These are phyloP conservation scores for Acanthosepion lycidas DNA, from an alignment of 2,888 invertebrate species.

Conservation along the genomic window DNA sequence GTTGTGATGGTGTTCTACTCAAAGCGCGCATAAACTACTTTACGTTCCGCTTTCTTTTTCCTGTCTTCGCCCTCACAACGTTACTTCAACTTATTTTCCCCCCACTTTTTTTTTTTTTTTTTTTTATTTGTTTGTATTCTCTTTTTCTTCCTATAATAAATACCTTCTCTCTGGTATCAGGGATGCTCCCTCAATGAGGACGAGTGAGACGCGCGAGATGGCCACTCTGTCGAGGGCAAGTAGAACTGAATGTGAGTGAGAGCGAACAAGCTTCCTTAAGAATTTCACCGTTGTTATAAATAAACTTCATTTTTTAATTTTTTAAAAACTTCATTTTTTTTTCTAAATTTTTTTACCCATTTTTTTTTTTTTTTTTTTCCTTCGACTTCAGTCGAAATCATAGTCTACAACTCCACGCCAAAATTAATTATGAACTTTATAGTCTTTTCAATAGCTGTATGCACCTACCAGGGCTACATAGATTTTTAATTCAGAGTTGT, in stretches of 20 bases:
- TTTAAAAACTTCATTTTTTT: too few relatives aligned
- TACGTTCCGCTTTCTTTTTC: neutral
- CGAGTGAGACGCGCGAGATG: neutral
- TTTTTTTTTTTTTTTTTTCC: too few relatives aligned
- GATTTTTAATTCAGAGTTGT: too few relatives aligned
- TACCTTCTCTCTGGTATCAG: constrained; percentile 11
- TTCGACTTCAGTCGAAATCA: too few relatives aligned
- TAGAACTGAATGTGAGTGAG: neutral
- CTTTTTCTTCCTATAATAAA: neutral
- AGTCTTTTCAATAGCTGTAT: too few relatives aligned
- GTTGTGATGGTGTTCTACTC: neutral
- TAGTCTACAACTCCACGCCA: too few relatives aligned
- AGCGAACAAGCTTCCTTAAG: neutral
- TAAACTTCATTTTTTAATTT: too few relatives aligned
- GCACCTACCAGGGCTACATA: too few relatives aligned
- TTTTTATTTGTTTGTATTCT: neutral
- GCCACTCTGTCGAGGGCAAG: neutral
- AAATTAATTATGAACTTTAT: too few relatives aligned
- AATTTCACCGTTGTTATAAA: too few relatives aligned
- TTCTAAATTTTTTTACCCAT: too few relatives aligned
- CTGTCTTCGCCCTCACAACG: neutral
- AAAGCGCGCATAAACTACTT: neutral
- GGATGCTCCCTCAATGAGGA: neutral
- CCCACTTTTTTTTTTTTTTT: neutral
- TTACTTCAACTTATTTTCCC: neutral